A percentile compares a stretch with the other conserved stretches of the same genome.
phyloP scores from a whole-genome alignment of 2,888 invertebrate species.

The Ephialtes manifestator region DNA sequence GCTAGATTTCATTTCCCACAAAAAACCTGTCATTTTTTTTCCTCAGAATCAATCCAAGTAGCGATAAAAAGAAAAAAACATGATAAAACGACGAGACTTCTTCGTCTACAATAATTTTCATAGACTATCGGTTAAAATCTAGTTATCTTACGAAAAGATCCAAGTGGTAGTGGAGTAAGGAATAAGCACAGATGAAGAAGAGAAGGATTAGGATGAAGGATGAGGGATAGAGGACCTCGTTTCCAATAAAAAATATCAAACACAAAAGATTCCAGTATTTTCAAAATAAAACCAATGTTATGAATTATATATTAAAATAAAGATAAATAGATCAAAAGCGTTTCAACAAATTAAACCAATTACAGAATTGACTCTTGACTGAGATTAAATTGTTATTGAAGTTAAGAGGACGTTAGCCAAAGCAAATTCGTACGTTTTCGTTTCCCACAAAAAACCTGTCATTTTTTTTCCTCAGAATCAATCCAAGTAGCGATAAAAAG shows the following conservation, averaged over 20 bases:
- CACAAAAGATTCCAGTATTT: background rate
- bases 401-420: too few relatives aligned
- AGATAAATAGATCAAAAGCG: too few relatives aligned
- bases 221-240: constrained; percentile 63
- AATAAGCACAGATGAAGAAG: constrained; percentile 26
- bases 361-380: too few relatives aligned
- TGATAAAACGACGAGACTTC: background rate
- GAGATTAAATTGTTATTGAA: too few relatives aligned
- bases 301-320: too few relatives aligned
- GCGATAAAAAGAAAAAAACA: background rate
- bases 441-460: too few relatives aligned
- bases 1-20: too few relatives aligned
- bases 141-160: constrained; percentile 23
- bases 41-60: background rate
- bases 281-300: too few relatives aligned
- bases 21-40: background rate
- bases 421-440: too few relatives aligned
- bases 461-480: background rate
- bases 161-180: constrained; percentile 14
- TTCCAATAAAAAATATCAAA: background rate
- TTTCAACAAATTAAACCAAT: too few relatives aligned
- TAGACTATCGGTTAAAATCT: constrained; percentile 5
- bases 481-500: background rate
- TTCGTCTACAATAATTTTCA: background rate
- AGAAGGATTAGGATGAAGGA: constrained; percentile 39